Conservation (phyloP, 2,113 vertebrate genomes). For the Erythrolamprus reginae region DNA sequence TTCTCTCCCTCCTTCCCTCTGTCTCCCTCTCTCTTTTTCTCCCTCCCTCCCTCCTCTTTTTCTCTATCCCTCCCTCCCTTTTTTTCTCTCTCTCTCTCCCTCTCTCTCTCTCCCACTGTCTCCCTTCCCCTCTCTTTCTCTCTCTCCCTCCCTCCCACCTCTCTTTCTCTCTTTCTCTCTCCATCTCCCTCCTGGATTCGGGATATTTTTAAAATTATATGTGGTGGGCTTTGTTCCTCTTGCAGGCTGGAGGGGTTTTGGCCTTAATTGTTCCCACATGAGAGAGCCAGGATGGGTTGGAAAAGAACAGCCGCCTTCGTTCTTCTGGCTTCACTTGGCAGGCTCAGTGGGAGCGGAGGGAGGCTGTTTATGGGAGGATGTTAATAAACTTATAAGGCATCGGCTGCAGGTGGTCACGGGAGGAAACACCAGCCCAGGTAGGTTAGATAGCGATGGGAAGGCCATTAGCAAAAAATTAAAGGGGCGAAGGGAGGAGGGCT, state of each 20-base stretch:
- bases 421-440: slow-evolving; percentile 55
- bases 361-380: slow-evolving; percentile 66
- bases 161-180: too few relatives aligned
- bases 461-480: slow-evolving; percentile 16
- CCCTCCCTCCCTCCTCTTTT: not conserved
- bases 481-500: not conserved
- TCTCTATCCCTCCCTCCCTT: too few relatives aligned
- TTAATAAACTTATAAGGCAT: slow-evolving; percentile 67
- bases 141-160: too few relatives aligned
- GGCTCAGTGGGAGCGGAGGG: slow-evolving; percentile 48
- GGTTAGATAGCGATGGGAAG: slow-evolving; percentile 34
- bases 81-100: too few relatives aligned
- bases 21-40: too few relatives aligned
- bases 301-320: slow-evolving; percentile 59
- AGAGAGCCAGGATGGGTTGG: slow-evolving; percentile 64
- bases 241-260: slow-evolving; percentile 71
- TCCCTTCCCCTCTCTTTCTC: too few relatives aligned
- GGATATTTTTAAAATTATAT: not conserved
- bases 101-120: not conserved
- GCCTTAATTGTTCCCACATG: slow-evolving; percentile 73
- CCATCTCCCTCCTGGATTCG: not conserved
- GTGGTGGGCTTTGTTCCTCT: slow-evolving; percentile 58
- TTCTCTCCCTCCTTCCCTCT: too few relatives aligned
- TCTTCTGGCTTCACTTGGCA: slow-evolving; percentile 54
- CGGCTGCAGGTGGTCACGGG: slow-evolving; percentile 43